Evolutionary conservation across 2,113 vertebrate genomes (phyloP), one percentile per base, ranked within the genome.

Genomic region (Sceloporus tristichus): DNA sequence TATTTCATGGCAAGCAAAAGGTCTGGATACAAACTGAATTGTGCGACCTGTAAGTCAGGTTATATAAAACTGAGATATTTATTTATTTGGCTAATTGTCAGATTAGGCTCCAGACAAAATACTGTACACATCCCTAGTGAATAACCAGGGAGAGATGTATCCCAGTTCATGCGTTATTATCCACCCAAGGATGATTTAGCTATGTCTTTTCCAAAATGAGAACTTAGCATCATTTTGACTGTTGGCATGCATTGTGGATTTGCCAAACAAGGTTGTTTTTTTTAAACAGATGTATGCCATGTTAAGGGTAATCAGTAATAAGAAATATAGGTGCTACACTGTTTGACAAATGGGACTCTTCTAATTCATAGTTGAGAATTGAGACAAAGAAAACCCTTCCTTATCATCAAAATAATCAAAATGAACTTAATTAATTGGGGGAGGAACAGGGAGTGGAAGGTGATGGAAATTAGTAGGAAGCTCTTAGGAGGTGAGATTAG

Each of bases 371-470:
- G 13, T 87, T 59, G 38, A 65, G 48, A 81, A 56, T 3, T 8
- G 91, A 94, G 91, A 94, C 79, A 94, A 78, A 8, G 40, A 38
- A 75, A 62, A 62, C 2, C 85, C 79, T 42, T 0, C 14, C 90
- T 95, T 92, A 92, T 89, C 87, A 82, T 92, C 27, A 71, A 71
- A 71, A 71, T 8, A 2, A 38, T 77, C 90, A 94, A 91, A 95
- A 91, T 84, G 89, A 80, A 89, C 92, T 62, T 92, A 94, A 96
- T 96, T 94, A 96, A 96, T 88, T 94, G 94, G 81, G 83, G 84
- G 34, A 82, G 77, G 78, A 79, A 48, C 48, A 79, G 76, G n/a
- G 59, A 85, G 23, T 82, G 7, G 88, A 88, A 73, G 85, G 62
- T 83, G 82, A 87, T 82, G 85, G 89, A 82, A 70, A 94, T 93